These are phyloP conservation scores for Clinocottus analis DNA, from an alignment of 2,113 vertebrate species.

Conservation along the genomic window DNA sequence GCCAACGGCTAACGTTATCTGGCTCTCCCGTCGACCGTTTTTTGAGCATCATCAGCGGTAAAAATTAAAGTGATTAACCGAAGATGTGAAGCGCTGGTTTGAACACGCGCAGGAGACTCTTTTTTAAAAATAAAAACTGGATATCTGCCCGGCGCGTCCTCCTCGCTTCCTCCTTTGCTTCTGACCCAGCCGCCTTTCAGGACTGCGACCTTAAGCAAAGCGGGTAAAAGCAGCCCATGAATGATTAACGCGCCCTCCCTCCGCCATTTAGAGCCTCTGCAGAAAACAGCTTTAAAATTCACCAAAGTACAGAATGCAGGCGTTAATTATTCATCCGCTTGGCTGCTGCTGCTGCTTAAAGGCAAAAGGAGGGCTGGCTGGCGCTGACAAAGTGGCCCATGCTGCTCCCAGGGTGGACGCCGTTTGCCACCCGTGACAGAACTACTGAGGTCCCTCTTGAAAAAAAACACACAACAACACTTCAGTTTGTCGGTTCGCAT, in stretches of 20 bases:
- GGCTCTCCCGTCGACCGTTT: no score
- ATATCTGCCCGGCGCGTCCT: background rate
- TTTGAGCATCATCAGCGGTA: background rate
- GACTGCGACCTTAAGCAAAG: conserved; percentile 80
- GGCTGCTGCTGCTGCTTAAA: conserved; percentile 63
- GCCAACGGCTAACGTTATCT: no score
- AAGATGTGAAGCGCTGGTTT: background rate
- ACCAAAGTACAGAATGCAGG: conserved; percentile 81
- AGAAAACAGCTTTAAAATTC: conserved; percentile 83
- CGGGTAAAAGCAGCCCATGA: conserved; percentile 82
- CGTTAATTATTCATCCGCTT: conserved; percentile 83
- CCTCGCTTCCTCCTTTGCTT: conserved; percentile 40
- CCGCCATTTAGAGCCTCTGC: conserved; percentile 82
- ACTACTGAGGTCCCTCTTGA: conserved; percentile 33
- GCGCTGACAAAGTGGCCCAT: conserved; percentile 74
- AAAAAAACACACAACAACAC: no score
- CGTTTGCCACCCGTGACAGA: conserved; percentile 64
- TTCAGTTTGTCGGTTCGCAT: conserved; percentile 7
- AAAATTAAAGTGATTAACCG: background rate
- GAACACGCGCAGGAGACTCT: background rate
- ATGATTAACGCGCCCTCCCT: conserved; percentile 79
- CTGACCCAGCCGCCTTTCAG: conserved; percentile 57
- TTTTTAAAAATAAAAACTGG: background rate
- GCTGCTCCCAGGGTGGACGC: conserved; percentile 52
- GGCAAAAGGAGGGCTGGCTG: conserved; percentile 38